Evolutionary conservation across 2,797 vertebrate genomes (phyloP), one percentile per base, ranked within the genome.

Genomic region (Chelon auratus): DNA sequence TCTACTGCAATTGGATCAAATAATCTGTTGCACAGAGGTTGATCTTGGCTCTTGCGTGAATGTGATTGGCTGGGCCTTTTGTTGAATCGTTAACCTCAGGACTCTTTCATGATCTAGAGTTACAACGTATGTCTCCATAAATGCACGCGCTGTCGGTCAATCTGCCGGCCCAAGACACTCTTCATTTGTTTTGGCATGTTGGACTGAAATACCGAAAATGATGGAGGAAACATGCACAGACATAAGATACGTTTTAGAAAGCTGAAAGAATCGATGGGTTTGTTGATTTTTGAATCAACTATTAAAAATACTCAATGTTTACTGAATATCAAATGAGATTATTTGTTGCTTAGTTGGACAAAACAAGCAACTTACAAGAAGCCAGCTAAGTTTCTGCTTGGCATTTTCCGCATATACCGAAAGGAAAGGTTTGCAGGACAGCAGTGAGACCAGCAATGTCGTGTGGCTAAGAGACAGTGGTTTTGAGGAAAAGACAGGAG

Each of bases 1-100:
- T 77, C 57, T 65, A 12, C 52, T 59, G 89, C 78, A 85, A 90
- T 65, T 58, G 63, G 60, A 89, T 83, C 78, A 20, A 71, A 64
- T 85, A 69, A 91, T 86, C 77, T 82, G 59, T 89, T 87, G 66
- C 72, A 39, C 84, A 88, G 81, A 86, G 74, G 81, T 74, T 76
- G 83, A 55, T 26, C 74, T 79, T 86, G 86, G 87, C 80, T 58
- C 37, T 36, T 54, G 45, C 18, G 20, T 60, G 62, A 56, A 75
- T 57, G 71, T 64, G 77, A 80, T 77, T 55, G 48, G 62, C 43
- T 68, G 20, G 67, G 20, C 43, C 22, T 78, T 87, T 79, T 75
- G 42, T 47, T 1, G 9, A 58, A 20, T 40, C 18, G n/a, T 57
- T 62, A 78, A 72, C 65, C 73, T 79, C 50, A 62, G 50, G 50